Evolutionary conservation across 2,113 vertebrate genomes (phyloP).

Genomic region (Thomomys bottae): DNA sequence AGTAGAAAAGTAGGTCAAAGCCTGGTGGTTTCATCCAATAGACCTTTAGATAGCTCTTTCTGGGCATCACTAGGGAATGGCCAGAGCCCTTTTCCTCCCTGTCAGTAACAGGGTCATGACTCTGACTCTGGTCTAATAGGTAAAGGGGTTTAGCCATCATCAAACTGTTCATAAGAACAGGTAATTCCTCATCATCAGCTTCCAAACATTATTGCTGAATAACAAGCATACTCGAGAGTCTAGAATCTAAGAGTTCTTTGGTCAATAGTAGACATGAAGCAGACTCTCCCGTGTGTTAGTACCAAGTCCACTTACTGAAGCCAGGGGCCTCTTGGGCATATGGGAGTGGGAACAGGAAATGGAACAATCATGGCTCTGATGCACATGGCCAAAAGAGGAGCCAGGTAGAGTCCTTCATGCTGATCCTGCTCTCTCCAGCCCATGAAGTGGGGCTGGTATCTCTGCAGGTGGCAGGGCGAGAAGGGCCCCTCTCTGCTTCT

Average conservation of each 20-base stretch:
- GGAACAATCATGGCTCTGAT: background rate
- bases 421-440: slow-evolving; percentile 81
- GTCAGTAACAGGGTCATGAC: background rate
- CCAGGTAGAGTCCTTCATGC: background rate
- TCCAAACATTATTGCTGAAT: slow-evolving; percentile 8
- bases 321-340: background rate
- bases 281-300: background rate
- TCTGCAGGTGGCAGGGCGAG: slow-evolving; percentile 89
- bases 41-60: background rate
- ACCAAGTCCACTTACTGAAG: background rate
- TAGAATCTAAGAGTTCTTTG: background rate
- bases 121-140: background rate
- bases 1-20: background rate
- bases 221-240: background rate
- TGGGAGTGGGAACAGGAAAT: background rate
- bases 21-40: background rate
- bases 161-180: background rate
- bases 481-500: slow-evolving; percentile 86
- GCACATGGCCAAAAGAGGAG: background rate
- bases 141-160: background rate
- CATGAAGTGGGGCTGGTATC: slow-evolving; percentile 93
- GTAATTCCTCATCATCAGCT: background rate
- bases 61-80: background rate
- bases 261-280: background rate
- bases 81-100: background rate